Conservation (phyloP, 2,113 vertebrate genomes). For the Barbus barbus region DNA sequence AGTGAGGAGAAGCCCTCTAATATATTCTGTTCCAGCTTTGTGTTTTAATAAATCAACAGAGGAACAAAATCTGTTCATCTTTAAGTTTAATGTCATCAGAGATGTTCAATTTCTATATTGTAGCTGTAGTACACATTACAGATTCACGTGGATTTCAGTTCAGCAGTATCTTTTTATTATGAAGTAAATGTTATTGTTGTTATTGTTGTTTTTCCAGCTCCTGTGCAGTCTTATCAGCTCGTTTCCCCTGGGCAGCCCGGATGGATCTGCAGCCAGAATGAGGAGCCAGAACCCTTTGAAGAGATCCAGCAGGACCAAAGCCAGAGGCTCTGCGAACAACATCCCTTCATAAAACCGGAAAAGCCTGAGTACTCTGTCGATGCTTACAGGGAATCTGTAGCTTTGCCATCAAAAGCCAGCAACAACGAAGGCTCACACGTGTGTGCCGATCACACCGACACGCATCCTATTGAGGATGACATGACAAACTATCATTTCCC, state of each 20-base stretch:
- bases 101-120: background rate
- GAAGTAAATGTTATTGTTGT: background rate
- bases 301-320: slow-evolving; percentile 7
- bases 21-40: too few species aligned
- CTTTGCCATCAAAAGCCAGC: background rate
- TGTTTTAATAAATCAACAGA: too few species aligned
- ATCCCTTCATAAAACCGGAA: background rate
- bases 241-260: background rate
- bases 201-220: background rate
- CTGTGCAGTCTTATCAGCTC: background rate
- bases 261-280: slow-evolving; percentile 19
- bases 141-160: background rate
- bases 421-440: background rate
- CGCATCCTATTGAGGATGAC: slow-evolving; percentile 29
- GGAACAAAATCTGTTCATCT: too few species aligned
- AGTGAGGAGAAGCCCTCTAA: too few species aligned
- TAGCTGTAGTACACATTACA: background rate
- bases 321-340: background rate
- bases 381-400: background rate
- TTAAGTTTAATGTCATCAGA: too few species aligned
- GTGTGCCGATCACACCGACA: slow-evolving; percentile 2
- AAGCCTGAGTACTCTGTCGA: background rate
- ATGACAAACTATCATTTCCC: slow-evolving; percentile 38
- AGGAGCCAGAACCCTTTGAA: background rate
- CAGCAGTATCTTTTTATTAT: background rate